A percentile compares a stretch with the other conserved stretches of the same genome.
These are phyloP conservation scores for Hoplias malabaricus DNA, from an alignment of 2,113 vertebrate species.

Conservation along the genomic window DNA sequence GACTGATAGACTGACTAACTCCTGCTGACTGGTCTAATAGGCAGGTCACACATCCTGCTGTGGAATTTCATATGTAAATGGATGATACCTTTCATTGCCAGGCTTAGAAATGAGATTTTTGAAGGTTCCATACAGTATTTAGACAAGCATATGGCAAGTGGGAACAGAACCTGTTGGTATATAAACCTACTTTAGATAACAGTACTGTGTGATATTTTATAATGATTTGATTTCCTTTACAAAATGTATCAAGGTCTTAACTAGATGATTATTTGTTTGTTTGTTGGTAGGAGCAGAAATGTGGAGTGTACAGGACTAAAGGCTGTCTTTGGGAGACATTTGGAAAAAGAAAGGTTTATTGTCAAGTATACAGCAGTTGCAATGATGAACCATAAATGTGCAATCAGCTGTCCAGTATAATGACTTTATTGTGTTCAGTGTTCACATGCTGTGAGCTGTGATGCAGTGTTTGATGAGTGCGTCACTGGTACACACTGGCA, in stretches of 20 bases:
- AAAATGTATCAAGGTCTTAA: neutral
- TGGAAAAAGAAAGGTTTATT: neutral
- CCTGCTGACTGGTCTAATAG: no score
- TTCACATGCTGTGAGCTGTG: neutral
- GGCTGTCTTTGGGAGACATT: neutral
- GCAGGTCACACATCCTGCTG: no score
- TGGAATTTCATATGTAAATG: no score
- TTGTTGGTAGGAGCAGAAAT: neutral
- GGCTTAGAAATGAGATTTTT: no score
- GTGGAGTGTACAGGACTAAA: neutral
- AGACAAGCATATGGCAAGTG: neutral
- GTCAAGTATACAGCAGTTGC: slow-evolving; percentile 6
- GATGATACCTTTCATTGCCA: no score
- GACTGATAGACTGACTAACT: no score
- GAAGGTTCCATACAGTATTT: no score
- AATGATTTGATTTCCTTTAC: no score
- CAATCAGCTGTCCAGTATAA: slow-evolving; percentile 14
- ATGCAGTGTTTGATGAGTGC: slow-evolving; percentile 1
- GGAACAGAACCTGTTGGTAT: neutral
- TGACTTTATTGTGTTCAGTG: neutral
- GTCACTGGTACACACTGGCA: slow-evolving; percentile 63
- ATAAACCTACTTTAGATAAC: neutral
- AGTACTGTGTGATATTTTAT: neutral
- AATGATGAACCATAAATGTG: no score
- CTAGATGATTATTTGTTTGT: neutral